These are phyloP conservation scores for Melipona bicolor DNA, from an alignment of 2,888 invertebrate genomes.

Conservation along the genomic window DNA sequence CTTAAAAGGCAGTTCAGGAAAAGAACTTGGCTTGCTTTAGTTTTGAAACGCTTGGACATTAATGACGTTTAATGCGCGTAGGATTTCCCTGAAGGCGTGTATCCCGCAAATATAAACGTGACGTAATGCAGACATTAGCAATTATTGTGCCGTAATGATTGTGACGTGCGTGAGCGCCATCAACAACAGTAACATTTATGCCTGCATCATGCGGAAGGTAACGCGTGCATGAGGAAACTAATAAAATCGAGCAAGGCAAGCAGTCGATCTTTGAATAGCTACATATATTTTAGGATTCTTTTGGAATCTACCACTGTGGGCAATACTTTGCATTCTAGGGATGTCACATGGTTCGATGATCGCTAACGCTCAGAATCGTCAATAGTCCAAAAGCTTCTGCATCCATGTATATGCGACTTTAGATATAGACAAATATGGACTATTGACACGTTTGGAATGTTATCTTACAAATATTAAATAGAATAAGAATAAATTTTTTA, in stretches of 20 bases:
- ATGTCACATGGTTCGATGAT: conserved; percentile 33
- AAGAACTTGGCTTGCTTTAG: conserved; percentile 8
- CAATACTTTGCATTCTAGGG: conserved; percentile 35
- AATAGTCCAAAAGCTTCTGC: conserved; percentile 20
- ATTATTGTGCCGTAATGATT: conserved; percentile 46
- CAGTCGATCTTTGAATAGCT: conserved; percentile 1
- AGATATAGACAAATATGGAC: neutral
- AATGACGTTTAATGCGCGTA: conserved; percentile 43
- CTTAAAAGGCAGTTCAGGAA: neutral
- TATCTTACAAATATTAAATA: neutral
- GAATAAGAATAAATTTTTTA: too few species aligned
- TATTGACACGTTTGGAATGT: neutral
- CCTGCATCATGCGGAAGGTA: conserved; percentile 31
- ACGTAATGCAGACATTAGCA: conserved; percentile 54
- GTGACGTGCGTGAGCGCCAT: conserved; percentile 12
- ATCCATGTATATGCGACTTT: conserved; percentile 1
- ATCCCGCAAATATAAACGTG: conserved; percentile 40
- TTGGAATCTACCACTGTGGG: conserved; percentile 22
- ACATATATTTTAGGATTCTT: conserved; percentile 18
- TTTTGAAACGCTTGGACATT: conserved; percentile 17
- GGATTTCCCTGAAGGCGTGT: conserved; percentile 46
- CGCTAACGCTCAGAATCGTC: conserved; percentile 23
- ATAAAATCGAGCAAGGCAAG: conserved; percentile 24
- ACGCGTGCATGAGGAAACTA: conserved; percentile 35
- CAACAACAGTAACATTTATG: conserved; percentile 6